Evolutionary conservation across 1,140 invertebrate species (phyloP).

Genomic region (Aphelenchoides avenae): DNA sequence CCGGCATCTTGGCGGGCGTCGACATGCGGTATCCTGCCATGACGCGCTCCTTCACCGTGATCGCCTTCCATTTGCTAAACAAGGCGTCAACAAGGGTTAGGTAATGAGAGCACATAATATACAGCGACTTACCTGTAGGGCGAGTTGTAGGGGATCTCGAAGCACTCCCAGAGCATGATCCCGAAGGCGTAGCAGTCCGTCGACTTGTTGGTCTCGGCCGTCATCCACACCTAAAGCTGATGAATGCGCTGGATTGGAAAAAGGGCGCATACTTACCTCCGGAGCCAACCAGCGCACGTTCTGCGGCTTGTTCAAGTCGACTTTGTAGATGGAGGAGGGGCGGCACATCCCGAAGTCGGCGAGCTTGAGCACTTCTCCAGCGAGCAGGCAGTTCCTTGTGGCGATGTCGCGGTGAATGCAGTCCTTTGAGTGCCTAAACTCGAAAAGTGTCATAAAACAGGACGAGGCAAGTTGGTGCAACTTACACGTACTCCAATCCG

Average conservation of each 20-base stretch:
- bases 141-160: conserved; percentile 26
- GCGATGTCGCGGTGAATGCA: conserved; percentile 52
- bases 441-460: no score
- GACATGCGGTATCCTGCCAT: conserved; percentile 38
- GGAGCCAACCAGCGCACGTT: conserved; percentile 47
- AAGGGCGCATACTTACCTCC: conserved; percentile 14
- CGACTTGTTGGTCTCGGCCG: conserved; percentile 27
- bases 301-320: conserved; percentile 45
- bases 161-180: conserved; percentile 28
- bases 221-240: conserved; percentile 20
- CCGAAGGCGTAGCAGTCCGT: conserved; percentile 37
- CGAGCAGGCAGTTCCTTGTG: conserved; percentile 46
- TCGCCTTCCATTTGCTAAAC: conserved; percentile 32
- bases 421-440: conserved; percentile 45
- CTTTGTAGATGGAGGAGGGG: conserved; percentile 45
- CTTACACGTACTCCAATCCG: no score
- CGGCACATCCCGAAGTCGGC: conserved; percentile 54
- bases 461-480: no score
- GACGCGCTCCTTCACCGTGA: conserved; percentile 41
- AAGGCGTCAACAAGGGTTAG: no score
- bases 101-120: no score
- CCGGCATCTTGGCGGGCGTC: conserved; percentile 36
- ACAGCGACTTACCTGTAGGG: no score
- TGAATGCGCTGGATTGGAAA: not conserved
- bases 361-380: conserved; percentile 31